phyloP scores from a whole-genome alignment of 2,888 invertebrate genomes.

The Heteropelma amictum region DNA sequence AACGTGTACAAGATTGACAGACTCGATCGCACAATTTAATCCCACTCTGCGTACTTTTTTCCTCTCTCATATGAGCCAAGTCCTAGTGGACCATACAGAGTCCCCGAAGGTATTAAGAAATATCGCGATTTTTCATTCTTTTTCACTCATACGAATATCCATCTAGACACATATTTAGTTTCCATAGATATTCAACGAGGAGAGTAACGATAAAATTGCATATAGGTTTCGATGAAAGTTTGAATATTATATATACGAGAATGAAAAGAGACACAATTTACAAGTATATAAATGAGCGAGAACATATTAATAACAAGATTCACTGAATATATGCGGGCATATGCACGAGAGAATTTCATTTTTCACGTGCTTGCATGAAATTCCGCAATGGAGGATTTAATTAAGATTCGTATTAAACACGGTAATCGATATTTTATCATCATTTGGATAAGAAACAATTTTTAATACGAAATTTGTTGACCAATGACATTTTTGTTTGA shows the following conservation, averaged over 20 bases:
- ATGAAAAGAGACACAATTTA: conserved; percentile 16
- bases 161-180: not conserved
- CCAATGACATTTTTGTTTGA: not conserved
- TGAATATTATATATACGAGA: conserved; percentile 7
- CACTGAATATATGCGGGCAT: conserved; percentile 14
- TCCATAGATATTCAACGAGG: not conserved
- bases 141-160: not conserved
- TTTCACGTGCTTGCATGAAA: conserved; percentile 23
- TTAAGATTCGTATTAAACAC: not conserved
- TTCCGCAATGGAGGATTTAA: not conserved
- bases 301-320: conserved; percentile 48
- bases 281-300: conserved; percentile 3
- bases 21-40: conserved; percentile 58
- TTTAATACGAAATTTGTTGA: conserved; percentile 7
- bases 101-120: not conserved
- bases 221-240: not conserved
- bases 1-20: conserved; percentile 38
- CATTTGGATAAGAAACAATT: not conserved
- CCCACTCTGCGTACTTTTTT: conserved; percentile 29
- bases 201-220: conserved; percentile 13
- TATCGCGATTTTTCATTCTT: not conserved
- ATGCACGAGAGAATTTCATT: conserved; percentile 32
- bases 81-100: not conserved
- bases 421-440: not conserved
- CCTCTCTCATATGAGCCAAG: not conserved